These are phyloP conservation scores for Oxygymnocypris stewartii DNA, from an alignment of 2,113 vertebrate species.

Conservation along the genomic window DNA sequence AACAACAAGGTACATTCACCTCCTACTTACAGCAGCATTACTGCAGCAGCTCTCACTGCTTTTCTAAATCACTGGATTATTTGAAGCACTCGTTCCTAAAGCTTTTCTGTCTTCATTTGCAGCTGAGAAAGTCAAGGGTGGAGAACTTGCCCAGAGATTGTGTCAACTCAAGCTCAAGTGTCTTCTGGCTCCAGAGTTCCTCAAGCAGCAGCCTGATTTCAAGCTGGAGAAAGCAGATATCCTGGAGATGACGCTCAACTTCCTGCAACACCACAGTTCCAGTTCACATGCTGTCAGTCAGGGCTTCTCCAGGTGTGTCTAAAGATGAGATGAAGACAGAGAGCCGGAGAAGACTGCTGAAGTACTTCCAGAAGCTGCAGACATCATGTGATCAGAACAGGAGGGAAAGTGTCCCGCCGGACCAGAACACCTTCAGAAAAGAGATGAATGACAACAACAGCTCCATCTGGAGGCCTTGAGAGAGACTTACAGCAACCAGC, in stretches of 20 bases:
- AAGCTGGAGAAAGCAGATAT: conserved; percentile 73
- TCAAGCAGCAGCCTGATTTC: conserved; percentile 56
- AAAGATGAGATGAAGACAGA: conserved; percentile 44
- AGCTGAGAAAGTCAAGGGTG: conserved; percentile 56
- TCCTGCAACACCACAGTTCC: background rate
- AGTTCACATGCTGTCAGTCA: conserved; percentile 42
- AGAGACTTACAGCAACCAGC: conserved; percentile 39
- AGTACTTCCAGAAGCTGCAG: conserved; percentile 41
- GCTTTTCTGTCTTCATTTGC: conserved; percentile 38
- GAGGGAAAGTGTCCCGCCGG: background rate
- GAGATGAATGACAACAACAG: conserved; percentile 59
- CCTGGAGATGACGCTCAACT: conserved; percentile 66
- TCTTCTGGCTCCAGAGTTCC: background rate
- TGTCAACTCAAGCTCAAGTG: conserved; percentile 22
- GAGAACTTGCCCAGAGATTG: conserved; percentile 50
- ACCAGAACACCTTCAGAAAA: conserved; percentile 56
- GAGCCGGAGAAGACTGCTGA: conserved; percentile 16
- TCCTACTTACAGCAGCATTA: background rate
- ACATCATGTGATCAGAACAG: conserved; percentile 10
- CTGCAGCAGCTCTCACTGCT: conserved; percentile 40
- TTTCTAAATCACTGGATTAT: background rate
- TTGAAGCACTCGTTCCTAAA: background rate
- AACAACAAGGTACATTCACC: conserved; percentile 66
- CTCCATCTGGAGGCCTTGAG: conserved; percentile 66
- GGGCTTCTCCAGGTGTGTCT: conserved; percentile 53